phyloP scores from a whole-genome alignment of 2,888 invertebrate genomes.

The Liopterus haemorrhoidalis region DNA sequence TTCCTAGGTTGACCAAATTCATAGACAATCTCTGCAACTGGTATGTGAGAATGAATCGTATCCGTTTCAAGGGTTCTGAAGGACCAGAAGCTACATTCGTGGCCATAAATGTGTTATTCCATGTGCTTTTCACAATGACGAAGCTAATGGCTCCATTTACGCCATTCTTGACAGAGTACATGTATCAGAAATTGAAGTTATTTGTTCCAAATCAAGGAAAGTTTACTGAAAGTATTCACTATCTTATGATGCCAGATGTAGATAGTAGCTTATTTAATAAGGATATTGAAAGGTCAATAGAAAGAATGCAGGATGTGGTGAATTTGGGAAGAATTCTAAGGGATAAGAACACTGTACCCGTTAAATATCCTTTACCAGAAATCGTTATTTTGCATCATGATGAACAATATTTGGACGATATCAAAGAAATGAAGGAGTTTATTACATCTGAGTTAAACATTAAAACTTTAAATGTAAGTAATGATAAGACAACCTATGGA shows the following conservation, averaged over 20 bases:
- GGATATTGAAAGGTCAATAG: slow-evolving; percentile 83
- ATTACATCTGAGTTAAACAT: slow-evolving; percentile 92
- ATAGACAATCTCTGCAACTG: slow-evolving; percentile 98
- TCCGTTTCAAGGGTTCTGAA: slow-evolving; percentile 86
- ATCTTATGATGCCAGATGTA: slow-evolving; percentile 78
- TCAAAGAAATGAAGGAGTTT: slow-evolving; percentile 74
- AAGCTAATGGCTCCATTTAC: slow-evolving; percentile 96
- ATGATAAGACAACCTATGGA: slow-evolving; percentile 88
- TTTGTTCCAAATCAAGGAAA: slow-evolving; percentile 52
- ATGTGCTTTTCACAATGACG: slow-evolving; percentile 81
- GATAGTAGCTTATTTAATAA: slow-evolving; percentile 67
- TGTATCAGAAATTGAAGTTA: slow-evolving; percentile 82
- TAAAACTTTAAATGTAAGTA: slow-evolving; percentile 72
- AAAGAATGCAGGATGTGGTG: slow-evolving; percentile 90
- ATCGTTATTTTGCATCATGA: slow-evolving; percentile 92
- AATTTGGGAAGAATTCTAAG: slow-evolving; percentile 89
- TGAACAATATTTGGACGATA: slow-evolving; percentile 66
- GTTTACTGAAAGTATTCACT: slow-evolving; percentile 78
- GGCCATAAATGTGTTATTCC: slow-evolving; percentile 82
- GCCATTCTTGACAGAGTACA: slow-evolving; percentile 90
- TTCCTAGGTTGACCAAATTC: slow-evolving; percentile 88
- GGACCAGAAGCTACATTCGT: slow-evolving; percentile 74
- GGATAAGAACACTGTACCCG: slow-evolving; percentile 87
- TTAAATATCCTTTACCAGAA: slow-evolving; percentile 95
- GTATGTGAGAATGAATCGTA: slow-evolving; percentile 96